Base-by-base conservation (phyloP, 2,797 vertebrate genomes). In the Poeciliopsis turneri region DNA sequence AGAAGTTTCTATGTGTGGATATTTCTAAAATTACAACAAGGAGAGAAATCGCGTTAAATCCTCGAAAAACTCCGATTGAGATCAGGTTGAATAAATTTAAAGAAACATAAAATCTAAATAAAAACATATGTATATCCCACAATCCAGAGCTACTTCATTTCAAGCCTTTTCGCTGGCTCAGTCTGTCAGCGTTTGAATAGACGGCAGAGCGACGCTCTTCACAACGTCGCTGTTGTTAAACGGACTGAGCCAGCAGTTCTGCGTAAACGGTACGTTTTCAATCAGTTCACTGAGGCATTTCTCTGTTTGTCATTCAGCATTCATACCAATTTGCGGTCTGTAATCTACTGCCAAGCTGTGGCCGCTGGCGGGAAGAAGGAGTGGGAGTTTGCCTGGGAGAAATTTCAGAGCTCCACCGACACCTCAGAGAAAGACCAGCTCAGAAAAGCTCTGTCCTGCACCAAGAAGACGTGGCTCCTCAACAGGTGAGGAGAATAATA, bases 271-370 rank as follows among this genome's bases (percentile, higher is more conserved):
- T 41, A 73, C 41, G 41, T 75, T 36, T 28, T 59, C 12, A 9
- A 36, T 61, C 8, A 15, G 13, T 16, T 8, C 28, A 82, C 23
- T 53, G 55, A 86, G 72, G 20, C 46, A 8, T 75, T 64, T 16
- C 80, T 39, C 68, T 82, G 30, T 81, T 47, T 85, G 66, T 78
- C 66, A 51, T 76, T 51, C 41, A 94, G 90, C 5, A 97, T 99
- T 86, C 86, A 95, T 28, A 86, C 96, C 43, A 98, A 98, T 87
- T 92, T 99, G 89, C 96, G 96, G 70, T 92, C 93, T 1, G 36
- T 87, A 11, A 90, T 99, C 89, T 99, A 97, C 94, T 99, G 98
- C 95, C 96, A 93, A 3, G 97, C 96, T 0, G 83, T 99, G 20
- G 94, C 96, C 41, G 86, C 81, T 0, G 98, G 97, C 0, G 95